A percentile compares a stretch with the other conserved stretches of the same genome.
These are phyloP conservation scores for Acronicta leporina DNA, from an alignment of 2,888 invertebrate species.

Conservation along the genomic window DNA sequence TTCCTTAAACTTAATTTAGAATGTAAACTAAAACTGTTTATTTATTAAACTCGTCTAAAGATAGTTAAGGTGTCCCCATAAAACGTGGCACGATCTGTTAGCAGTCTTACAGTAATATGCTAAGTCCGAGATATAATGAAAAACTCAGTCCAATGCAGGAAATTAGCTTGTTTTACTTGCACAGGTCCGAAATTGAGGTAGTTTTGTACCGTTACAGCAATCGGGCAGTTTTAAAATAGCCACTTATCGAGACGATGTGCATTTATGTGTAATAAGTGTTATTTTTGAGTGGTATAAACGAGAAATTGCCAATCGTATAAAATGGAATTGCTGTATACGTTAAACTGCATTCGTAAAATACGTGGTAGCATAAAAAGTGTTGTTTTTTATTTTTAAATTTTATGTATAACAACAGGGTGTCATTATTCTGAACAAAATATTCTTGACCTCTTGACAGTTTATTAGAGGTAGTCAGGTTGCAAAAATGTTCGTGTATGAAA, in stretches of 20 bases:
- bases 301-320: slow-evolving; percentile 51
- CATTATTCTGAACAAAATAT: slow-evolving; percentile 49
- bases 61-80: not conserved
- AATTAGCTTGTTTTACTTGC: slow-evolving; percentile 78
- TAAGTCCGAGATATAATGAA: slow-evolving; percentile 73
- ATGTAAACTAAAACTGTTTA: slow-evolving; percentile 7
- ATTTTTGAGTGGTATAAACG: slow-evolving; percentile 57
- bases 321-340: slow-evolving; percentile 33
- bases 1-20: slow-evolving; percentile 24
- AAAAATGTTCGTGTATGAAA: no score
- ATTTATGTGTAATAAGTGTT: slow-evolving; percentile 66
- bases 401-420: no score
- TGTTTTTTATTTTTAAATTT: not conserved
- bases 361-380: slow-evolving; percentile 13
- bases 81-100: slow-evolving; percentile 12
- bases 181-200: slow-evolving; percentile 70
- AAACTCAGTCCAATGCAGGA: slow-evolving; percentile 71
- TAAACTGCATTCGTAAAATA: slow-evolving; percentile 21
- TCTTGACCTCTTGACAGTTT: slow-evolving; percentile 50
- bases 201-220: slow-evolving; percentile 79
- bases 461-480: no score
- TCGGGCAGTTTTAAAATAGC: slow-evolving; percentile 73
- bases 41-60: slow-evolving; percentile 11
- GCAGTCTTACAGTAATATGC: slow-evolving; percentile 16
- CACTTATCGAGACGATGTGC: slow-evolving; percentile 67